phyloP scores from a whole-genome alignment of 2,797 vertebrate genomes.

The Molossus molossus region DNA sequence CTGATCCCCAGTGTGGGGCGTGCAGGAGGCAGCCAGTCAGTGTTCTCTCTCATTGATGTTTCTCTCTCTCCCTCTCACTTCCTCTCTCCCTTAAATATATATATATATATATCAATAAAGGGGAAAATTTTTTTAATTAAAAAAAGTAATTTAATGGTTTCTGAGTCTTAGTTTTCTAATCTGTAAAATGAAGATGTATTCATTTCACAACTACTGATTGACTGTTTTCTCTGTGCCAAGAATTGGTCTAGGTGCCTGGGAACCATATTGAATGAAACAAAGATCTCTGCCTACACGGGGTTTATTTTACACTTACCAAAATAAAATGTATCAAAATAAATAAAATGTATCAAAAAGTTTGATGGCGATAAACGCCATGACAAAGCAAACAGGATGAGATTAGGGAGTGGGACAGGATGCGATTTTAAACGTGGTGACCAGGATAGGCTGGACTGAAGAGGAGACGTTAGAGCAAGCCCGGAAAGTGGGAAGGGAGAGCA shows the following conservation, averaged over 20 bases:
- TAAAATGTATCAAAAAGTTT: neutral
- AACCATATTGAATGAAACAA: neutral
- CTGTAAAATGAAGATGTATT: neutral
- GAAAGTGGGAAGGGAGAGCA: neutral
- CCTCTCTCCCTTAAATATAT: too few relatives aligned
- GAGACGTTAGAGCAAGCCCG: neutral
- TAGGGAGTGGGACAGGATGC: neutral
- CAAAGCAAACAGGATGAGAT: neutral
- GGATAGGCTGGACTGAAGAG: neutral
- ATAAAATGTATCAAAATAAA: slow-evolving; percentile 4
- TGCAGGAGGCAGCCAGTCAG: too few relatives aligned
- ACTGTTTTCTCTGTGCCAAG: neutral
- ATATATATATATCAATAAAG: too few relatives aligned
- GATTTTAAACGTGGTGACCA: neutral
- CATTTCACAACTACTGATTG: neutral
- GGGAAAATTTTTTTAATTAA: too few relatives aligned
- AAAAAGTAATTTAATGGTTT: neutral
- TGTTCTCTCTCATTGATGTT: too few relatives aligned
- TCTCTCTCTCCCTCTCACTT: too few relatives aligned
- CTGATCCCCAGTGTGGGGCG: too few relatives aligned
- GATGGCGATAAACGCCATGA: neutral
- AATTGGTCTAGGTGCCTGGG: neutral
- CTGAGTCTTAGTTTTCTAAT: neutral
- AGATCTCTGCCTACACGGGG: neutral
- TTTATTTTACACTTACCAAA: neutral